Evolutionary conservation across 2,888 invertebrate genomes (phyloP), one percentile per base, ranked within the genome.

Genomic region (Leistus spinibarbis): DNA sequence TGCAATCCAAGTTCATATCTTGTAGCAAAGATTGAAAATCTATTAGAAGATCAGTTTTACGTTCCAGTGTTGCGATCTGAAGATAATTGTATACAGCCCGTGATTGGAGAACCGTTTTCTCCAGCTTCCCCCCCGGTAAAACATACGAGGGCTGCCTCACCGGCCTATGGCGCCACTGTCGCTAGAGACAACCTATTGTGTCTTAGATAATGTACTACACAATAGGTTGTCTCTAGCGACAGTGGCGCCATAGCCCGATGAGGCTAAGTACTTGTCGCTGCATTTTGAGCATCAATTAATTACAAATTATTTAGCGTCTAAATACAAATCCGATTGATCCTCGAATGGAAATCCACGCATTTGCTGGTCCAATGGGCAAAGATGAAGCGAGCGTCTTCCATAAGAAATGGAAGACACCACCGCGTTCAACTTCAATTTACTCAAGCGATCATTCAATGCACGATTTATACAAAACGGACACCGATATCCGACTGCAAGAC

Each of bases 341-440:
- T 0, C 88, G 91, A 64, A 83, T 92, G 79, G 93, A 94, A 87
- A 93, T 95, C 78, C 91, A 91, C 81, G 97, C 97, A 0, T 92
- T 92, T 86, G 97, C 97, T 7, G 98, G 98, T 0, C 98, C 98
- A 17, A 97, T 97, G 96, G 90, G 91, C 56, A 91, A 91, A 77
- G 87, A 88, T 13, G 89, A 90, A 70, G 96, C 96, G 0, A 86
- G 89, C 10, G 86, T 85, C 76, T 95, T 96, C 85, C 89, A 92
- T 7, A 91, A 90, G 76, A 89, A 91, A 68, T 96, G 95, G 95
- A 95, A 94, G 86, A 95, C 94, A 0, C 95, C 95, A 5, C 94
- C 95, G 0, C 66, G 24, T 10, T 13, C 57, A 22, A 40, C 67
- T 10, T 13, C 53, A 24, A n/a, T 24, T 16, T 5, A 5, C 7